These are phyloP conservation scores for Nymphalis polychloros DNA, from an alignment of 2,888 invertebrate species.

Conservation along the genomic window DNA sequence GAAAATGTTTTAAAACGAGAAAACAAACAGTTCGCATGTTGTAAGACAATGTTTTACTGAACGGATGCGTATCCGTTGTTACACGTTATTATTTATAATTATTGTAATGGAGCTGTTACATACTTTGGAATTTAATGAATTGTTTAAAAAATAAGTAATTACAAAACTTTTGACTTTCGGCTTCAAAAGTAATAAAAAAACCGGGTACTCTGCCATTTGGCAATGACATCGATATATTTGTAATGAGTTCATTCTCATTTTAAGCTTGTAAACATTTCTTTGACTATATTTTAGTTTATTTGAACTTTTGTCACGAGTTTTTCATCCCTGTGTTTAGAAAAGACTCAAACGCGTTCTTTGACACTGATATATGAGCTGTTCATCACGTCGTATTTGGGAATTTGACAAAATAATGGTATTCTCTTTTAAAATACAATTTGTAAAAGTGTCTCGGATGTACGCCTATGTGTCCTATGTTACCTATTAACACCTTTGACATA, in stretches of 20 bases:
- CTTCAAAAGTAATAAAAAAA: conserved; percentile 3
- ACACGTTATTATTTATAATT: conserved; percentile 1
- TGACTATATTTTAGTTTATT: neutral
- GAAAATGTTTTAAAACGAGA: conserved; percentile 1
- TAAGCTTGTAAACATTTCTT: neutral
- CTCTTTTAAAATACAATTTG: no score
- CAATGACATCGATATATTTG: conserved; percentile 6
- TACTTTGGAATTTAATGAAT: neutral
- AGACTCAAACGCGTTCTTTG: conserved; percentile 30
- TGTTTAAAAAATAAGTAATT: conserved; percentile 1
- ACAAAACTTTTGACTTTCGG: neutral
- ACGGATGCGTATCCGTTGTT: conserved; percentile 6
- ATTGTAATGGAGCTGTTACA: neutral
- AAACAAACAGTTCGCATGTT: neutral
- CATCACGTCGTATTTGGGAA: neutral
- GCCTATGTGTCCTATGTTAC: no score
- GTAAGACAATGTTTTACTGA: conserved; percentile 1
- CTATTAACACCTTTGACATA: no score
- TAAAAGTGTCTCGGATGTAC: no score
- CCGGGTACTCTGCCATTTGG: conserved; percentile 9
- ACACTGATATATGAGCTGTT: neutral
- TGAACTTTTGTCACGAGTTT: neutral
- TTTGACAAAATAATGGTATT: no score
- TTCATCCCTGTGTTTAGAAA: conserved; percentile 10
- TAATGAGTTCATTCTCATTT: neutral